Evolutionary conservation across 2,888 invertebrate species (phyloP).

Genomic region (Pachydiplax longipennis): DNA sequence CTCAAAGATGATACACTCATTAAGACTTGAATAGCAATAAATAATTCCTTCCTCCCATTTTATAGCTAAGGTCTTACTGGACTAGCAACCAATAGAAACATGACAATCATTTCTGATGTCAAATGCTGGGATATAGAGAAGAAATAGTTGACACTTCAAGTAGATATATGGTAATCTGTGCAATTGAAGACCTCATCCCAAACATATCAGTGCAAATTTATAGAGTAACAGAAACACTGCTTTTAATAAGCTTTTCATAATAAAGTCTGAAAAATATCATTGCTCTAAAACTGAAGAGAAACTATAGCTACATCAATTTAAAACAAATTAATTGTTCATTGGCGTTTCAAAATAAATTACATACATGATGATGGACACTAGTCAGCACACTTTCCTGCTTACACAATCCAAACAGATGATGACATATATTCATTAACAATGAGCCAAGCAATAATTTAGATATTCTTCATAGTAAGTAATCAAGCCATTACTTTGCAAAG

Average conservation of each 20-base stretch:
- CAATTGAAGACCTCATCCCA: not conserved
- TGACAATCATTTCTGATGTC: not conserved
- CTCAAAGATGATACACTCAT: slow-evolving; percentile 18
- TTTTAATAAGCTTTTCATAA: not conserved
- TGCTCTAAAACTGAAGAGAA: not conserved
- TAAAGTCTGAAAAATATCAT: not conserved
- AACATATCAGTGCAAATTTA: slow-evolving; percentile 8
- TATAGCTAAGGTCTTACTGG: not conserved
- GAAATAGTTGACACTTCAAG: not conserved
- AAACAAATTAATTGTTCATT: not conserved
- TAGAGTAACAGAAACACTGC: not conserved
- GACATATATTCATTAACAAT: slow-evolving; percentile 11
- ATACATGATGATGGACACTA: not conserved
- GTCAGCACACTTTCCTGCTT: not conserved
- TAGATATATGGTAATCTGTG: not conserved
- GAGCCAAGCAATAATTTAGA: slow-evolving; percentile 20
- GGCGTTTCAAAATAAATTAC: slow-evolving; percentile 7
- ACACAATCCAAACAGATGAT: not conserved
- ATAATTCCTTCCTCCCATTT: slow-evolving; percentile 24
- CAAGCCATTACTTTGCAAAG: slow-evolving; percentile 22
- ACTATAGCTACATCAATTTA: not conserved
- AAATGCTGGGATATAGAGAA: not conserved
- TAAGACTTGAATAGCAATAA: slow-evolving; percentile 9
- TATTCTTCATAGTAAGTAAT: not conserved
- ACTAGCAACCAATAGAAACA: not conserved